Base-by-base conservation (phyloP, 2,888 invertebrate species). In the Chloroclysta siterata region DNA sequence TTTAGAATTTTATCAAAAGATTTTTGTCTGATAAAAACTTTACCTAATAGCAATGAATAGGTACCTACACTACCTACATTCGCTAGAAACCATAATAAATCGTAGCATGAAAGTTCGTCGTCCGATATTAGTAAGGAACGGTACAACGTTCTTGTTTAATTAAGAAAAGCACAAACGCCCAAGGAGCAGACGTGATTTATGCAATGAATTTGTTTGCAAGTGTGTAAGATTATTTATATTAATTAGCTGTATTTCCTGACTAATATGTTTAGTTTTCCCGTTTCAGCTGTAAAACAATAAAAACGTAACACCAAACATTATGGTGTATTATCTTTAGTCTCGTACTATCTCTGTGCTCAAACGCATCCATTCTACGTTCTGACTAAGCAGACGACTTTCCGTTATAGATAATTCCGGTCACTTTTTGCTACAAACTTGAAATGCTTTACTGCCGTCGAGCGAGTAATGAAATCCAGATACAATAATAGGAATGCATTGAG, bases 141-240 rank as follows among this genome's bases (percentile, higher is more conserved):
- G 54, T 54, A 54, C 33, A 44, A 46, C 22, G 22, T 41, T 48
- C 14, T 22, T 41, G 56, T 82, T 84, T 85, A 86, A 87, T 88
- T 87, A 87, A 83, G 83, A 83, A 78, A 80, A 79, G 78, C 75
- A 73, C 79, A 74, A 73, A 77, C 77, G 77, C 72, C 73, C 72
- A 75, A 80, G 76, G 74, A 76, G 70, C 71, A 70, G 73, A 78
- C 75, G 79, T 81, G 80, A 82, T 83, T 80, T 84, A 84, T 78
- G 77, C 73, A 65, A 77, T 73, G 72, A 78, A 82, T 83, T 80
- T 82, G 82, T 83, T 52, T 44, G 36, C 5, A 36, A 17, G 4
- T 22, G 41, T 36, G 33, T 33, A 10, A 51, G 33, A 33, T 15
- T 51, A 36, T 33, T 33, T 33, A 14, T 33, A 10, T 11, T 17